A percentile compares a stretch with the other conserved stretches of the same genome.
phyloP scores from a whole-genome alignment of 2,888 invertebrate genomes.

The Aleiodes leptofemur region DNA sequence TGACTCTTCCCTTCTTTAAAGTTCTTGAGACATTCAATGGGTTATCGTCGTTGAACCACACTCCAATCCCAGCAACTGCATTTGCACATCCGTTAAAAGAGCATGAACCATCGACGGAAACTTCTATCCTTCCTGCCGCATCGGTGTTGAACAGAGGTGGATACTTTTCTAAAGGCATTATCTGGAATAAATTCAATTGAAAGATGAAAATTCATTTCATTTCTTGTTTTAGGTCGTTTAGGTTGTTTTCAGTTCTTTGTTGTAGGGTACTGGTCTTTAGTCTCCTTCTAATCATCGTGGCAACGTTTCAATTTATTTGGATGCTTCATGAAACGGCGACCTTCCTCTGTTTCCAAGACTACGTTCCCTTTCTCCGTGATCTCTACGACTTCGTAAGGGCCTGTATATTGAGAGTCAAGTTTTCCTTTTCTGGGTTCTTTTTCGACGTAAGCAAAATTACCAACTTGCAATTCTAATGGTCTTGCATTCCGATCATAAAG shows the following conservation, averaged over 20 bases:
- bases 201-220: too few species aligned
- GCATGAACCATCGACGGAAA: neutral
- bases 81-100: neutral
- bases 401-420: constrained; percentile 21
- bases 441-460: constrained; percentile 25
- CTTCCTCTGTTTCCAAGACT: neutral
- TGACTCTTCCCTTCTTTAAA: neutral
- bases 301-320: too few species aligned
- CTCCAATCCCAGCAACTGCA: neutral
- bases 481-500: constrained; percentile 13
- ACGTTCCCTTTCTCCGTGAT: constrained; percentile 12
- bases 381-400: constrained; percentile 36
- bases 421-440: constrained; percentile 32
- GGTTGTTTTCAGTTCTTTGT: too few species aligned
- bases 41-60: neutral
- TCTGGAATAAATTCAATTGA: too few species aligned
- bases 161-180: too few species aligned
- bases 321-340: neutral
- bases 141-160: too few species aligned
- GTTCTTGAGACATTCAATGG: neutral
- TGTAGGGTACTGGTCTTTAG: too few species aligned
- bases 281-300: too few species aligned
- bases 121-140: neutral
- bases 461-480: neutral
- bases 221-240: too few species aligned